These are phyloP conservation scores for Gila orcuttii DNA, from an alignment of 2,113 vertebrate species.

Conservation along the genomic window DNA sequence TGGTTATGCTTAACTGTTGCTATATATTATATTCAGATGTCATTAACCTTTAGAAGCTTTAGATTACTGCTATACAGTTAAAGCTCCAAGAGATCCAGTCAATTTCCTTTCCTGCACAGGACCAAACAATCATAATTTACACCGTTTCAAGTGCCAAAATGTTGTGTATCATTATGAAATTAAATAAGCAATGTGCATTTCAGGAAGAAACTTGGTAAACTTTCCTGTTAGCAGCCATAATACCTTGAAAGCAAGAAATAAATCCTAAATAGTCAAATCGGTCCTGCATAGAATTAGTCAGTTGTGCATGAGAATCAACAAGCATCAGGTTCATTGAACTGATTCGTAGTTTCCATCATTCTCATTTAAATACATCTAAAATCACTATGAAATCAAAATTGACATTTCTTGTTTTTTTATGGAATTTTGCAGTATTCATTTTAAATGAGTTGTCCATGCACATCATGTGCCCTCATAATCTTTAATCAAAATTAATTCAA, in stretches of 20 bases:
- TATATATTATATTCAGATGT: not conserved
- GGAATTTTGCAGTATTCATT: too few relatives aligned
- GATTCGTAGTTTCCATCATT: not conserved
- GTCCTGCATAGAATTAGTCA: not conserved
- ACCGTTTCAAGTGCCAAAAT: not conserved
- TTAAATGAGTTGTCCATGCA: too few relatives aligned
- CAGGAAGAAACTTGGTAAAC: not conserved
- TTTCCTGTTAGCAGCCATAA: not conserved
- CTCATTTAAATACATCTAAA: too few relatives aligned
- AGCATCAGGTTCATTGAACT: not conserved
- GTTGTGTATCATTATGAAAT: not conserved
- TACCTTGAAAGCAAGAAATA: too few relatives aligned
- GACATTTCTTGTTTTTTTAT: too few relatives aligned
- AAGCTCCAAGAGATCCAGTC: not conserved
- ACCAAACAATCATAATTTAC: not conserved
- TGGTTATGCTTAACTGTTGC: not conserved
- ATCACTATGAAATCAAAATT: too few relatives aligned
- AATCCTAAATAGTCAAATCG: too few relatives aligned
- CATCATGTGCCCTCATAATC: too few relatives aligned
- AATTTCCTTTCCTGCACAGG: not conserved
- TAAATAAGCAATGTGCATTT: not conserved
- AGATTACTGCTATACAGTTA: not conserved
- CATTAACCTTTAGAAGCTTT: not conserved
- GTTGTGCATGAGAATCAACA: not conserved
- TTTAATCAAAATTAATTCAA: too few relatives aligned